These are phyloP conservation scores for Rhopalosiphum nymphaeae DNA, from an alignment of 2,888 invertebrate species.

Conservation along the genomic window DNA sequence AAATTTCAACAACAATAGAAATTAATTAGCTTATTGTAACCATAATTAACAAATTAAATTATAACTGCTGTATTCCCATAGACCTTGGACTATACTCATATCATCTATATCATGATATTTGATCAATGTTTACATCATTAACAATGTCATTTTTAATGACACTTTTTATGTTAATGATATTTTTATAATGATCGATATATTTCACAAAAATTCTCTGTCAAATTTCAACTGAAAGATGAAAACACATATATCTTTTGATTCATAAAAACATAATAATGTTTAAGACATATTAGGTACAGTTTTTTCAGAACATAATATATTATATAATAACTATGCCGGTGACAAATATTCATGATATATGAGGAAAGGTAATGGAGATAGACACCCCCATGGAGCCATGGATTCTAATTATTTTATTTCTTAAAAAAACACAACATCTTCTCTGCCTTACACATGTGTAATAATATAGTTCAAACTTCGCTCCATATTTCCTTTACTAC, in stretches of 20 bases:
- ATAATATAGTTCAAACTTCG: too few relatives aligned
- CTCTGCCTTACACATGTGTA: too few relatives aligned
- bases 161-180: conserved; percentile 5
- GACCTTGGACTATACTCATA: conserved; percentile 15
- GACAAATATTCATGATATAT: too few relatives aligned
- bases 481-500: too few relatives aligned
- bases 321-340: too few relatives aligned
- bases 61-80: background rate
- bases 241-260: background rate
- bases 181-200: conserved; percentile 5
- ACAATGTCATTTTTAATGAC: conserved; percentile 21
- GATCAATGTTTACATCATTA: conserved; percentile 35
- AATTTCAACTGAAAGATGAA: background rate
- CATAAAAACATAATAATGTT: background rate
- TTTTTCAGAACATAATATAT: background rate
- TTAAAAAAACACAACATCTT: too few relatives aligned
- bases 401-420: too few relatives aligned
- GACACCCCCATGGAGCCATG: too few relatives aligned
- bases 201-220: background rate
- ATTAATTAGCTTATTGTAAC: conserved; percentile 25
- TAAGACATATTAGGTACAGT: background rate
- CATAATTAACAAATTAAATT: background rate
- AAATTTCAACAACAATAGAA: background rate
- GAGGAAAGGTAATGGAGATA: too few relatives aligned
- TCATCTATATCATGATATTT: conserved; percentile 7